Conservation (phyloP, 2,113 vertebrate genomes). For the Lycaon pictus region DNA sequence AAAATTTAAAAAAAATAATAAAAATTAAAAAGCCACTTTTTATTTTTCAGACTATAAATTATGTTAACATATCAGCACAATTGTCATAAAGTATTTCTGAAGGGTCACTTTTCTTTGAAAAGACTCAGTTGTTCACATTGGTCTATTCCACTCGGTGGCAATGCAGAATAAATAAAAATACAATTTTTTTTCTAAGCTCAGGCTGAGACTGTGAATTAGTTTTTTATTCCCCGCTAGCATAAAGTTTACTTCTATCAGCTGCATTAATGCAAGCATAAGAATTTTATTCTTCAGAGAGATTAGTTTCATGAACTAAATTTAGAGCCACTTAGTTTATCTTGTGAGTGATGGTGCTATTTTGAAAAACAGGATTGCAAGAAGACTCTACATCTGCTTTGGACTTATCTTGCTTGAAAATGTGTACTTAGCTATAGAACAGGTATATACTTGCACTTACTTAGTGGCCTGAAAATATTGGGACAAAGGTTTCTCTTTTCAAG, state of each 20-base stretch:
- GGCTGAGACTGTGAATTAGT: not conserved
- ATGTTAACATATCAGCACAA: not conserved
- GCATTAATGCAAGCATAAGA: not conserved
- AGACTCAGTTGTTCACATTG: not conserved
- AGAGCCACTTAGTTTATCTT: conserved; percentile 50
- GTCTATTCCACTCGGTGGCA: not conserved
- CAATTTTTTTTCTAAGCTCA: not conserved
- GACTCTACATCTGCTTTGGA: not conserved
- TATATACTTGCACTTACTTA: not conserved
- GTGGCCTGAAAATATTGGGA: not conserved
- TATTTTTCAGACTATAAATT: conserved; percentile 46
- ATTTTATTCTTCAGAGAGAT: conserved; percentile 13
- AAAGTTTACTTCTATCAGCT: conserved; percentile 43
- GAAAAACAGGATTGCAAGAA: not conserved
- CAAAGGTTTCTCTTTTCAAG: conserved; percentile 26
- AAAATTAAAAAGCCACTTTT: not conserved
- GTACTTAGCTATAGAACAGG: not conserved
- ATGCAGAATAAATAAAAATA: conserved; percentile 2
- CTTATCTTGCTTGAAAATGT: conserved; percentile 7
- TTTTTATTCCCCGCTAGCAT: not conserved
- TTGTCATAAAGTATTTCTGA: not conserved
- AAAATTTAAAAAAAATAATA: no score
- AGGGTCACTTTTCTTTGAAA: not conserved
- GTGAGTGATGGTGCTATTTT: conserved; percentile 48
- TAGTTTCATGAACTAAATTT: conserved; percentile 60